Conservation (phyloP, 2,888 invertebrate species). For the Choristoneura rosaceana region DNA sequence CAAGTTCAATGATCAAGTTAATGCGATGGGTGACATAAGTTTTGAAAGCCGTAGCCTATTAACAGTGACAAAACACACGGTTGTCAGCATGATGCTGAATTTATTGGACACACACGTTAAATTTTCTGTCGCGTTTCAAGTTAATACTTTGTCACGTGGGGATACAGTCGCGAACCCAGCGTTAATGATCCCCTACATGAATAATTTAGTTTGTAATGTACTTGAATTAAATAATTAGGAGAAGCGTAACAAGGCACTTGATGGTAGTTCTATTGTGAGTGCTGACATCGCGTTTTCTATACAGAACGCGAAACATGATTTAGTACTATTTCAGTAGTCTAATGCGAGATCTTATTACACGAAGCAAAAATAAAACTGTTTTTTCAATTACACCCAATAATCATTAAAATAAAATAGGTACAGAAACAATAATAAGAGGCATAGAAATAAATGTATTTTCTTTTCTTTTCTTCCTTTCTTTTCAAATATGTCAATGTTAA, state of each 20-base stretch:
- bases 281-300: constrained; percentile 28
- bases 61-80: constrained; percentile 77
- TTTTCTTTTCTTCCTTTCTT: too few species aligned
- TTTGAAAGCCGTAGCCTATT: constrained; percentile 75
- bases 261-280: constrained; percentile 45
- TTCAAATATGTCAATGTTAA: too few species aligned
- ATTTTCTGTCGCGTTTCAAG: constrained; percentile 31
- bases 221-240: constrained; percentile 69
- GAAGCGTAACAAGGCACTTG: constrained; percentile 66
- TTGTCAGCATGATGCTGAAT: constrained; percentile 76
- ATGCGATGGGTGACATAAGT: constrained; percentile 61
- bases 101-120: constrained; percentile 57
- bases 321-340: constrained; percentile 10
- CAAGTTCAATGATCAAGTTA: constrained; percentile 32
- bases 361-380: not conserved
- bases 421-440: too few species aligned
- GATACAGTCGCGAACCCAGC: constrained; percentile 44
- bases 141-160: constrained; percentile 30
- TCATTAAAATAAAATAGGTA: too few species aligned
- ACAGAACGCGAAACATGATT: constrained; percentile 32
- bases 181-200: constrained; percentile 37
- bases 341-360: constrained; percentile 23
- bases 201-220: constrained; percentile 33
- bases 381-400: too few species aligned
- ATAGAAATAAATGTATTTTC: too few species aligned